Base-by-base conservation (phyloP, 2,797 vertebrate genomes). In the Nyctalus aviator region DNA sequence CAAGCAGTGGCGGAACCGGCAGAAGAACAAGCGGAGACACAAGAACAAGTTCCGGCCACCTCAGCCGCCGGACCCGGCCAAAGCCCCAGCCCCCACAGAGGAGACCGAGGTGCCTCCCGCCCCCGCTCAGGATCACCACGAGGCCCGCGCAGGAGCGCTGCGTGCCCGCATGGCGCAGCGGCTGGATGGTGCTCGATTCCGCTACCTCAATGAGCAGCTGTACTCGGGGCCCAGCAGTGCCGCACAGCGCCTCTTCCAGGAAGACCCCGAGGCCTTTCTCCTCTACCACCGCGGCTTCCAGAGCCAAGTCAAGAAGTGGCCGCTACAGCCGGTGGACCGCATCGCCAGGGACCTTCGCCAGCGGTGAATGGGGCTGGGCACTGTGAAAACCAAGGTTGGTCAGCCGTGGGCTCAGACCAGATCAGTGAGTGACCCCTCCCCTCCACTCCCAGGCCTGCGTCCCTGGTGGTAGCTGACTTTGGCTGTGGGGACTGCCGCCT, bases 401-500 rank as follows among this genome's bases (percentile, higher is more conserved):
- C 3, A 50, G 48, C 78, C 12, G 11, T 23, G 23, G 37, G 23
- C 73, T 93, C 62, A 72, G 62, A 48, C 21, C 53, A 91, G 77
- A 78, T 13, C 71, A 69, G 48, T 83, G 41, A 81, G 18, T 91
- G 66, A 83, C 68, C 30, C 37, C 2, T 30, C 0, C 10, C 27
- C 72, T 78, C 17, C 5, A 5, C 62, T n/a, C 25, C 17, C 68
- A 99, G 99, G 72, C 98, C 99, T 0, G 27, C 98, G 0, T 98
- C 99, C 14, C 97, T 99, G 9, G 98, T 99, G 86, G 99, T 99
- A 30, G 99, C 99, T 0, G 99, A 99, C 97, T 99, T 99, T 0
- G 99, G 99, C 8, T 99, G 99, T 1, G 99, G 99, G 0, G 99
- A 99, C 97, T 99, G 99, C 97, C 99, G 98, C 85, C 97, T 99